A percentile compares a stretch with the other conserved stretches of the same genome.
phyloP scores from a whole-genome alignment of 2,113 vertebrate genomes.

The Mobula birostris region DNA sequence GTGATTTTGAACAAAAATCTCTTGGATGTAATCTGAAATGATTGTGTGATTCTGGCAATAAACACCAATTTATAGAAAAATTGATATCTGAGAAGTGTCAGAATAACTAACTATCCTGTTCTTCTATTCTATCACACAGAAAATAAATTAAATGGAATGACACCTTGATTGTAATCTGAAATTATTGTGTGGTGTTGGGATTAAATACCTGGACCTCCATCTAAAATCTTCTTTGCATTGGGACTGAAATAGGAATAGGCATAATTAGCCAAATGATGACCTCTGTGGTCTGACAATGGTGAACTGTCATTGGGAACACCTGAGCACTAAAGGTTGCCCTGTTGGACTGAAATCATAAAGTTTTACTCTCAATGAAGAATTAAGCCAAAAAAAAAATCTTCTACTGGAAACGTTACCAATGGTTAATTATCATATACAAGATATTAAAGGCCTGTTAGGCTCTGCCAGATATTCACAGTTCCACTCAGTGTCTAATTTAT shows the following conservation, averaged over 20 bases:
- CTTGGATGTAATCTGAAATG: background rate
- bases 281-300: background rate
- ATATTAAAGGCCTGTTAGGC: background rate
- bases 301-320: too few relatives aligned
- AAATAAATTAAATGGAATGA: background rate
- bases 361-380: background rate
- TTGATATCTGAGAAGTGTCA: background rate
- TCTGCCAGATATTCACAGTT: background rate
- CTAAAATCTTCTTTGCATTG: background rate
- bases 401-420: background rate
- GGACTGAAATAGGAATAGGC: background rate
- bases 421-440: background rate
- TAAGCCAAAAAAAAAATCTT: background rate
- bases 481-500: background rate
- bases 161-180: background rate
- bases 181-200: too few relatives aligned
- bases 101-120: background rate
- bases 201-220: background rate
- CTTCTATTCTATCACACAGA: background rate
- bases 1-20: background rate
- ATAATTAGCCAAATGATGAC: background rate
- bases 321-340: background rate
- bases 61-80: background rate
- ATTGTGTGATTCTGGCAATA: background rate
- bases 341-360: background rate